These are phyloP conservation scores for Phaenicophaeus curvirostris DNA, from an alignment of 2,797 vertebrate genomes.

Conservation along the genomic window DNA sequence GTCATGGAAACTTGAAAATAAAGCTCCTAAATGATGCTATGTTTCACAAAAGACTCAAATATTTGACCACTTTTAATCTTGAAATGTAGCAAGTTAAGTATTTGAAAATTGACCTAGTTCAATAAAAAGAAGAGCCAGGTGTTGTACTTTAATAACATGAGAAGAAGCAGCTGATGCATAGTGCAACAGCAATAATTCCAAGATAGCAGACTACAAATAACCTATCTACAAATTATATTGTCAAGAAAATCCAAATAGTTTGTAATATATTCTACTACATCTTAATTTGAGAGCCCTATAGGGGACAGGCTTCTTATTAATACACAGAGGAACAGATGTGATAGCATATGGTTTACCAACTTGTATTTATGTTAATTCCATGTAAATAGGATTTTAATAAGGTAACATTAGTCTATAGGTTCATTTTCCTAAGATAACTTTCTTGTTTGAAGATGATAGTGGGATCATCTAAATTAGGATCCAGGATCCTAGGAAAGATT, in stretches of 20 bases:
- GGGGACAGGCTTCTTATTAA: conserved; percentile 80
- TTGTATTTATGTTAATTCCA: conserved; percentile 85
- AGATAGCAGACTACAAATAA: conserved; percentile 25
- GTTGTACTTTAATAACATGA: conserved; percentile 20
- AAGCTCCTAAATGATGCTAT: not conserved
- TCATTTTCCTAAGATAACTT: conserved; percentile 69
- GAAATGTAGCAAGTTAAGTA: not conserved
- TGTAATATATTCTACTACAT: conserved; percentile 69
- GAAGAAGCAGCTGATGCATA: conserved; percentile 26
- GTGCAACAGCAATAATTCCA: conserved; percentile 17
- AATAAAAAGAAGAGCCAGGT: not conserved
- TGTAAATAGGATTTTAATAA: conserved; percentile 85
- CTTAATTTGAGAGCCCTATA: conserved; percentile 78
- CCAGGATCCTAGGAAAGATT: not conserved
- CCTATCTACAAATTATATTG: conserved; percentile 58
- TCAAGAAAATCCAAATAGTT: conserved; percentile 66
- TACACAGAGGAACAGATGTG: conserved; percentile 79
- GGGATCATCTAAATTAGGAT: not conserved
- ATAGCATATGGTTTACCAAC: conserved; percentile 80
- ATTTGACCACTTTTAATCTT: not conserved
- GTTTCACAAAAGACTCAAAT: not conserved
- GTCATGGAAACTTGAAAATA: not conserved
- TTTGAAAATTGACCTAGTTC: not conserved
- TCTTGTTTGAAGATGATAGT: conserved; percentile 47
- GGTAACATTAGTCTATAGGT: conserved; percentile 79